phyloP scores from a whole-genome alignment of 2,113 vertebrate species.

The Labeo rohita region DNA sequence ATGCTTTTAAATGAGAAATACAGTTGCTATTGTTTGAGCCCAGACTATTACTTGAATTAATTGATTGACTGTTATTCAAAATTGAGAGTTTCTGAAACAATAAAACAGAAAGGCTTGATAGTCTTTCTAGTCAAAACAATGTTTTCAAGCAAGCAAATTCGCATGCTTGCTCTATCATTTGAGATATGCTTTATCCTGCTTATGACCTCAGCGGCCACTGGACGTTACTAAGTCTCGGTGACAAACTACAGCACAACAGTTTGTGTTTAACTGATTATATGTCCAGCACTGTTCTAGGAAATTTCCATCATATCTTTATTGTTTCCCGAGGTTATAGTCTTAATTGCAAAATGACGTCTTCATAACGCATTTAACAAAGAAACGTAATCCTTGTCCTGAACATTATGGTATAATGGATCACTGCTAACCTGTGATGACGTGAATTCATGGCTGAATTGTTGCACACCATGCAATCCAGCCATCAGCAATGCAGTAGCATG shows the following conservation, averaged over 20 bases:
- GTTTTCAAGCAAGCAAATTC: not conserved
- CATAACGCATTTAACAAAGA: constrained; percentile 11
- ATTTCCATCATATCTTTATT: constrained; percentile 30
- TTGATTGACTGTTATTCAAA: not conserved
- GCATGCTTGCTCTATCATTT: not conserved
- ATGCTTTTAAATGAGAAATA: not conserved
- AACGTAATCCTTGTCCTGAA: not conserved
- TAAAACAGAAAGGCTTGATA: not conserved
- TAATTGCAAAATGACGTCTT: constrained; percentile 31
- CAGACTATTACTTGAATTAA: not conserved
- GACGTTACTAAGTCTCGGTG: not conserved
- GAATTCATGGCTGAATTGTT: not conserved
- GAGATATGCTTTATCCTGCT: constrained; percentile 33
- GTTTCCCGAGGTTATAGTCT: constrained; percentile 12
- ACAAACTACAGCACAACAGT: constrained; percentile 11
- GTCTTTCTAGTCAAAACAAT: constrained; percentile 13
- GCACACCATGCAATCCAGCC: constrained; percentile 10
- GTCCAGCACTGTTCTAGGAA: constrained; percentile 18
- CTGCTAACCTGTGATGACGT: constrained; percentile 2
- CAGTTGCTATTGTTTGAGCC: not conserved
- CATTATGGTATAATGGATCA: constrained; percentile 19
- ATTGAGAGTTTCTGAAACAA: not conserved
- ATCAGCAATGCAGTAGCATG: not conserved
- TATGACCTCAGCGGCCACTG: constrained; percentile 24
- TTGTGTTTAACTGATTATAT: constrained; percentile 36